Evolutionary conservation across 1,140 invertebrate genomes (phyloP).

Genomic region (Ceratosolen solmsi): DNA sequence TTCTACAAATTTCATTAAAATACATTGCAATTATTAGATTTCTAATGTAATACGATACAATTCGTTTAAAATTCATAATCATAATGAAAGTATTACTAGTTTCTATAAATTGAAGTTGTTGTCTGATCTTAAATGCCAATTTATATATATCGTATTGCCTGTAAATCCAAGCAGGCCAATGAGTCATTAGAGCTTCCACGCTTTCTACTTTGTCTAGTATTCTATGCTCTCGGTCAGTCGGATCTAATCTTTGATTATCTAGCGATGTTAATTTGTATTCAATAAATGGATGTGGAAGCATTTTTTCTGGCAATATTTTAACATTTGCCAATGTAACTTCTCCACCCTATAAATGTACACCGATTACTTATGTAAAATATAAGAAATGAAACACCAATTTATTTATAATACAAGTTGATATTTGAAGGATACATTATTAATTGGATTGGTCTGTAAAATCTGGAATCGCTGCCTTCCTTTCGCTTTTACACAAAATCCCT

Average conservation of each 20-base stretch:
- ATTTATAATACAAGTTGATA: background rate
- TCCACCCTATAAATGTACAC: too few relatives aligned
- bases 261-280: constrained; percentile 70
- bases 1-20: constrained; percentile 52
- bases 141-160: constrained; percentile 79
- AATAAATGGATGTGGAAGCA: constrained; percentile 72
- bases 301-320: constrained; percentile 79
- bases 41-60: background rate
- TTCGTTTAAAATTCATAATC: constrained; percentile 11
- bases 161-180: constrained; percentile 80
- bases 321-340: constrained; percentile 74
- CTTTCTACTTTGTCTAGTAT: constrained; percentile 64
- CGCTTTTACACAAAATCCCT: constrained; percentile 75
- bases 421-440: constrained; percentile 32
- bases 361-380: background rate
- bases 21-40: constrained; percentile 30
- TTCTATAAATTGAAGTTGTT: constrained; percentile 68
- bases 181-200: constrained; percentile 72
- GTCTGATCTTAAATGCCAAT: constrained; percentile 71
- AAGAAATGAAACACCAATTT: background rate
- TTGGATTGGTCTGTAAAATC: constrained; percentile 69
- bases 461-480: constrained; percentile 81
- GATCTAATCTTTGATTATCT: constrained; percentile 66
- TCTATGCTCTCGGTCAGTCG: constrained; percentile 55
- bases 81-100: constrained; percentile 56